Evolutionary conservation across 2,113 vertebrate species (phyloP).

Genomic region (Porphyrio hochstetteri): DNA sequence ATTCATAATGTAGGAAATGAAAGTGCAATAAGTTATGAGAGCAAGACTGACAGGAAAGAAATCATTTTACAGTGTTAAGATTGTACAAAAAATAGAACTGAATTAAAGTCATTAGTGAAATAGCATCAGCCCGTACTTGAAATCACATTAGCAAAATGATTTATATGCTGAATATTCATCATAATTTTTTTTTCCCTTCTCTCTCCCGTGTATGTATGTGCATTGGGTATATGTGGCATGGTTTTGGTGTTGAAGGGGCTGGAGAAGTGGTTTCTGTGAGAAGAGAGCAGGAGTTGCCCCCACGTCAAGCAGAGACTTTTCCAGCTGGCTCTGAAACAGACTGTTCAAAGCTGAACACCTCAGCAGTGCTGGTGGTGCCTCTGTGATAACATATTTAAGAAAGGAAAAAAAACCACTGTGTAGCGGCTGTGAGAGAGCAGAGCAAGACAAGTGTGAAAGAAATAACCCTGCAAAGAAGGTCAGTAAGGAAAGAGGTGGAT

Average conservation of each 20-base stretch:
- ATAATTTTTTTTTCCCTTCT: not conserved
- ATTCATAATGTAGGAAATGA: not conserved
- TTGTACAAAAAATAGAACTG: not conserved
- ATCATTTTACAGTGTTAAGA: not conserved
- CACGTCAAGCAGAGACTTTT: not conserved
- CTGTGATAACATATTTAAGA: not conserved
- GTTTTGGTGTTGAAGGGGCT: not conserved
- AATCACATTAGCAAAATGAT: constrained; percentile 14
- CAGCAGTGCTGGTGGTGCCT: rapidly evolving
- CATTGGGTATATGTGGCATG: rapidly evolving
- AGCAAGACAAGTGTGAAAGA: not conserved
- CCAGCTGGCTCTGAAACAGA: not conserved
- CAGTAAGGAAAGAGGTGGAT: not conserved
- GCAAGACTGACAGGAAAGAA: constrained; percentile 25
- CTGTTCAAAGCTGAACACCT: not conserved
- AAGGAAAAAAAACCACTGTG: not conserved
- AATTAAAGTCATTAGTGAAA: constrained; percentile 11
- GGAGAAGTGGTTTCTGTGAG: not conserved
- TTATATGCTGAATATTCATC: not conserved
- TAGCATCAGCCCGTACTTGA: not conserved
- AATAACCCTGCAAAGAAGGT: not conserved
- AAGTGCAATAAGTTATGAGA: constrained; percentile 22
- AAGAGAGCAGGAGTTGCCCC: not conserved
- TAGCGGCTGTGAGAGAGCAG: not conserved
- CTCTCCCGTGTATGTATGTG: not conserved